phyloP scores from a whole-genome alignment of 2,113 vertebrate species.

The Myotis lucifugus region DNA sequence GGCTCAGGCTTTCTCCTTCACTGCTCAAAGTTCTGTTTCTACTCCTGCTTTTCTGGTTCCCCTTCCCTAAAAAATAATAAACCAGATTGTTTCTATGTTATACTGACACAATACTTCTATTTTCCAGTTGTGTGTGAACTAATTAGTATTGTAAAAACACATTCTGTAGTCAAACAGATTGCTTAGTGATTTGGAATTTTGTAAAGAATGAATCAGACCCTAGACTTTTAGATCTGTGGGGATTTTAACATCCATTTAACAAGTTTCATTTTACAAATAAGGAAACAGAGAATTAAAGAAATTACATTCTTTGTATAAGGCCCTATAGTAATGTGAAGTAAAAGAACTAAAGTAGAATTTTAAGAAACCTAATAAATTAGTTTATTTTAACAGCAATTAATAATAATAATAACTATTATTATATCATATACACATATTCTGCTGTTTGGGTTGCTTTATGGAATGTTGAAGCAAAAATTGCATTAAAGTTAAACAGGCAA shows the following conservation, averaged over 20 bases:
- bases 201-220: not conserved
- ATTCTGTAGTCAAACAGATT: not conserved
- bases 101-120: not conserved
- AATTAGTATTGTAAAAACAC: not conserved
- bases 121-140: not conserved
- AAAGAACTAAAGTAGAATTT: conserved; percentile 10
- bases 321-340: not conserved
- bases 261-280: conserved; percentile 26
- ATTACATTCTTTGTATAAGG: not conserved
- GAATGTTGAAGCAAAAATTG: not conserved
- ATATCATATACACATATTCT: not conserved
- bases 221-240: not conserved
- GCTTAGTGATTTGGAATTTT: conserved; percentile 17
- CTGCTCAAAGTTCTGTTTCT: not conserved
- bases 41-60: not conserved
- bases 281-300: conserved; percentile 17
- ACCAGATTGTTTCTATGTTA: not conserved
- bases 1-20: not conserved
- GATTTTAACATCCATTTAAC: not conserved
- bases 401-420: not conserved
- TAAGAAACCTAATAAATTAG: not conserved
- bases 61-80: not conserved
- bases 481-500: not conserved
- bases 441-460: not conserved
- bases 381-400: not conserved